Evolutionary conservation across 2,797 vertebrate species (phyloP).

Genomic region (Karalla daura): DNA sequence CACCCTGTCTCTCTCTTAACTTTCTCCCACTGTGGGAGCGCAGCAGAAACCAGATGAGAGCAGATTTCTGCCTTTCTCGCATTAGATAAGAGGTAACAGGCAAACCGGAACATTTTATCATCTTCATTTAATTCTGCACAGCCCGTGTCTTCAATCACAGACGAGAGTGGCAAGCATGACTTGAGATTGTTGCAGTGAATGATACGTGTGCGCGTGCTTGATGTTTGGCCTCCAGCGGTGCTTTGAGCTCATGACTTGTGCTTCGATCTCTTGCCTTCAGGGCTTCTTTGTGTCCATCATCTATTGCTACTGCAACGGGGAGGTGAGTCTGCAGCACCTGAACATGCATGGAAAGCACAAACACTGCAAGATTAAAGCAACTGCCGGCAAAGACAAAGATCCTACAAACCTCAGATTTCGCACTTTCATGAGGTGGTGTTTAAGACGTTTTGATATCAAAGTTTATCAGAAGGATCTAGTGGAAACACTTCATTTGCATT

Average conservation of each 20-base stretch:
- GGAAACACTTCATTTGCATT: too few species aligned
- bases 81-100: background rate
- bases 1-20: background rate
- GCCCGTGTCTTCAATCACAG: background rate
- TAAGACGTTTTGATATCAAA: too few species aligned
- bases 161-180: background rate
- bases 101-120: background rate
- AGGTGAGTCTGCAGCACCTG: slow-evolving; percentile 81
- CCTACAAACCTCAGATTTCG: too few species aligned
- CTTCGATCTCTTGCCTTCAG: slow-evolving; percentile 71
- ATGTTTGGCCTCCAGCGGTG: background rate
- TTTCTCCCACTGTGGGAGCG: background rate
- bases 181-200: background rate
- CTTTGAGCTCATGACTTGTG: background rate
- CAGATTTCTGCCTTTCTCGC: background rate
- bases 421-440: too few species aligned
- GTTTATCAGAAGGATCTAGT: too few species aligned
- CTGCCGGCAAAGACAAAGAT: too few species aligned
- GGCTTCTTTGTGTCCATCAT: slow-evolving; percentile 94
- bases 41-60: background rate
- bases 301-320: slow-evolving; percentile 93
- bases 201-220: background rate
- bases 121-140: background rate
- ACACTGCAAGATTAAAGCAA: background rate
- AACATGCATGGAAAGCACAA: background rate